Percentiles rank a stretch among this genome's conserved stretches.
These are phyloP conservation scores for Catamblyrhynchus diadema DNA, from an alignment of 2,797 vertebrate species.

Conservation along the genomic window DNA sequence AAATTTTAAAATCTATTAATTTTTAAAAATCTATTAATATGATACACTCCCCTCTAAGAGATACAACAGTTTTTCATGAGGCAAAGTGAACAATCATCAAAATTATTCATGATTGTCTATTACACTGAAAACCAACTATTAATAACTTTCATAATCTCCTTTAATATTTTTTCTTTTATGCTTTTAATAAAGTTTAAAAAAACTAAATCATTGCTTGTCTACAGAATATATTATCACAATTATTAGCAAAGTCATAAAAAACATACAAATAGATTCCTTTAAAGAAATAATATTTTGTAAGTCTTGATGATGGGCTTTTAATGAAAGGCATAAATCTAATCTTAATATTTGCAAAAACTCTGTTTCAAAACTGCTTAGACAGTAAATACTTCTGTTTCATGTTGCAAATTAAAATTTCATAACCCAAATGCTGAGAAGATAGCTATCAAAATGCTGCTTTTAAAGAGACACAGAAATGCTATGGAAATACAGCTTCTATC, in stretches of 20 bases:
- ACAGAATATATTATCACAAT: background rate
- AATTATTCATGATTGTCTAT: background rate
- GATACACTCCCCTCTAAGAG: background rate
- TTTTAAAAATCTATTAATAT: background rate
- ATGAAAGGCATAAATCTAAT: background rate
- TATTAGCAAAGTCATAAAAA: background rate
- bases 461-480: background rate
- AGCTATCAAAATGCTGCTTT: background rate
- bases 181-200: background rate
- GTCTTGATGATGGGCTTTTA: background rate
- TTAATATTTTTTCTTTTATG: background rate
- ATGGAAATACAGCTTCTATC: background rate
- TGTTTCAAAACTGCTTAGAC: background rate
- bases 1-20: background rate
- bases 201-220: background rate
- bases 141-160: background rate
- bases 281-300: background rate
- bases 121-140: background rate
- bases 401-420: background rate
- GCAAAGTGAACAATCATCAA: background rate
- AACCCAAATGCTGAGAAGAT: background rate
- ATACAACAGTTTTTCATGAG: background rate
- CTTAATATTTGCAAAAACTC: background rate
- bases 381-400: background rate
- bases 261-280: background rate